Evolutionary conservation across 2,113 vertebrate species (phyloP), one percentile per base, ranked within the genome.

Genomic region (Sphaerodactylus townsendi): DNA sequence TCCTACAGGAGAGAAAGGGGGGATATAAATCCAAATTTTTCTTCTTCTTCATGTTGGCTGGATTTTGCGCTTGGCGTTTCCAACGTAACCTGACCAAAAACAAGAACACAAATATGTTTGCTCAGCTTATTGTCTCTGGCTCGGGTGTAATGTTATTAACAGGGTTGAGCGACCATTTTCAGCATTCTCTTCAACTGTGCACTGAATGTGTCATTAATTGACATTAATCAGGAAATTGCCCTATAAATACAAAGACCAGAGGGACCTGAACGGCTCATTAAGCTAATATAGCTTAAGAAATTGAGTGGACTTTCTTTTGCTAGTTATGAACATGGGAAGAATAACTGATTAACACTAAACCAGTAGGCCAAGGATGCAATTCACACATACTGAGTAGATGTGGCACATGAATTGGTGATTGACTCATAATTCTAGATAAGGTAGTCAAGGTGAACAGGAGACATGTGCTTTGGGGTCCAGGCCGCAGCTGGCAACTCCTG

Each of bases 151-250:
- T 83, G 35, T n/a, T 81, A 80, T 23, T 91, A 90, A 82, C 81
- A 84, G 4, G 6, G 80, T 3, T 90, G 81, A 81, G 77, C 91
- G 85, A 90, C 65, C 66, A 91, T 90, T 90, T 92, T 89, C 87
- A 94, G 89, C 86, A 91, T 85, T 95, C 82, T 89, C 66, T 93
- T 93, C 85, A 93, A 92, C 90, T 88, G 86, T 92, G 88, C 65
- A 48, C 59, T 92, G 93, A n/a, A 76, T 79, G 81, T 87, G 78
- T 90, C 89, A 87, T 94, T 94, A 94, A 96, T 93, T 95, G 93
- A 33, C 86, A 95, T 94, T 93, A 95, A 95, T 92, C 90, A 93
- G 74, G 85, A 94, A 94, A 92, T 91, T 92, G 87, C 65, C 50
- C n/a, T 78, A 30, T 33, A 92, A 92, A 68, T 86, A 84, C 86